A percentile compares a stretch with the other conserved stretches of the same genome.
Evolutionary conservation across 2,113 vertebrate species (phyloP).

Genomic region (Progne subis): DNA sequence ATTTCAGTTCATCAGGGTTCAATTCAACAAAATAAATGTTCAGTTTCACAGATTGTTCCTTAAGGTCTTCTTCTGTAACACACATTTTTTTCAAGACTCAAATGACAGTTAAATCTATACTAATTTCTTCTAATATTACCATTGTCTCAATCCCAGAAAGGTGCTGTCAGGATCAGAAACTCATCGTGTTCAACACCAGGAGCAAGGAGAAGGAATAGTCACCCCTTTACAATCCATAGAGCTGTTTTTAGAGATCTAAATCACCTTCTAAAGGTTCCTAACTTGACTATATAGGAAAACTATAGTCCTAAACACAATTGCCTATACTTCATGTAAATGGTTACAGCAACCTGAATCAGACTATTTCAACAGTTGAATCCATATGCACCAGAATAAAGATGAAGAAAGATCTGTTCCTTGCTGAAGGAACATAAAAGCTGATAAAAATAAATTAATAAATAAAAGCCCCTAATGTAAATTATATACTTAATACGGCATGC

Average conservation of each 20-base stretch:
- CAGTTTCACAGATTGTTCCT: conserved; percentile 49
- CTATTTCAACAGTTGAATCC: neutral
- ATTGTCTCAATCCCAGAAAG: conserved; percentile 5
- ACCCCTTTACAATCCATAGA: neutral
- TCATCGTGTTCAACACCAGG: neutral
- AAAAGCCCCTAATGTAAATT: neutral
- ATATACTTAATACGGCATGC: neutral
- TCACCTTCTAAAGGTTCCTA: neutral
- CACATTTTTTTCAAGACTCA: neutral
- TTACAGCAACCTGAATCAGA: neutral
- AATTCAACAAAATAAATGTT: conserved; percentile 65
- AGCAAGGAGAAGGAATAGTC: neutral
- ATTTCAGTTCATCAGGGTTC: conserved; percentile 63
- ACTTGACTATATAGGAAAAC: neutral
- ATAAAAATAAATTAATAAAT: neutral
- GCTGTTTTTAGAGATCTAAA: neutral
- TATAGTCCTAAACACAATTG: neutral
- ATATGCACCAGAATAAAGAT: neutral
- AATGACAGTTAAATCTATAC: neutral
- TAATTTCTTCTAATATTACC: neutral
- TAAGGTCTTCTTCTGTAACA: conserved; percentile 43
- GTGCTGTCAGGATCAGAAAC: neutral
- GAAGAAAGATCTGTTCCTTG: neutral
- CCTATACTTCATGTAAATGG: neutral
- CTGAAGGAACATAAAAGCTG: neutral